A percentile compares a stretch with the other conserved stretches of the same genome.
Conservation (phyloP, 2,888 invertebrate genomes). For the Epinotia ramella region DNA sequence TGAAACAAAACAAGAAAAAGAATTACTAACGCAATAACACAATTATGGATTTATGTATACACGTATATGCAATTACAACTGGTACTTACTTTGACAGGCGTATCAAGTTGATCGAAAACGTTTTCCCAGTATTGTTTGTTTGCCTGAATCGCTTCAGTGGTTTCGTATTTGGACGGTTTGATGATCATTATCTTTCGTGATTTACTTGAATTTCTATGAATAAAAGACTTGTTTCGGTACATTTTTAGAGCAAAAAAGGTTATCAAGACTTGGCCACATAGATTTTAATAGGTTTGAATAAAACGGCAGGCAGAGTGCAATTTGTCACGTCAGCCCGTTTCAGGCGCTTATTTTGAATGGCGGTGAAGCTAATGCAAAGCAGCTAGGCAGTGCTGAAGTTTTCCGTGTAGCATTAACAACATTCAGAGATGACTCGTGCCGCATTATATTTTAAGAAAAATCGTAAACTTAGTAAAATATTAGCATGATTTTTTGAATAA, state of each 20-base stretch:
- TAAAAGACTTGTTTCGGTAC: conserved; percentile 5
- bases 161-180: conserved; percentile 66
- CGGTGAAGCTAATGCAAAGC: conserved; percentile 37
- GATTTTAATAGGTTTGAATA: conserved; percentile 32
- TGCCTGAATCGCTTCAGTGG: conserved; percentile 60
- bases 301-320: conserved; percentile 20
- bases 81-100: conserved; percentile 57
- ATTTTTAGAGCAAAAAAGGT: conserved; percentile 13
- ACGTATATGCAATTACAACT: background rate
- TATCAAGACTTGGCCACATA: conserved; percentile 29
- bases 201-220: conserved; percentile 50
- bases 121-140: conserved; percentile 74
- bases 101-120: conserved; percentile 64
- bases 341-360: conserved; percentile 27
- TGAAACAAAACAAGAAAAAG: too few relatives aligned
- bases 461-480: background rate
- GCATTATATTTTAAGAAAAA: background rate
- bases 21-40: background rate
- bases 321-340: conserved; percentile 38
- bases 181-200: conserved; percentile 66
- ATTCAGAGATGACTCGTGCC: conserved; percentile 2
- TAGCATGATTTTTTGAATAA: background rate
- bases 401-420: conserved; percentile 16
- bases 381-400: conserved; percentile 31
- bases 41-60: background rate